Conservation (phyloP, 1,140 invertebrate genomes). For the Semibalanus balanoides region DNA sequence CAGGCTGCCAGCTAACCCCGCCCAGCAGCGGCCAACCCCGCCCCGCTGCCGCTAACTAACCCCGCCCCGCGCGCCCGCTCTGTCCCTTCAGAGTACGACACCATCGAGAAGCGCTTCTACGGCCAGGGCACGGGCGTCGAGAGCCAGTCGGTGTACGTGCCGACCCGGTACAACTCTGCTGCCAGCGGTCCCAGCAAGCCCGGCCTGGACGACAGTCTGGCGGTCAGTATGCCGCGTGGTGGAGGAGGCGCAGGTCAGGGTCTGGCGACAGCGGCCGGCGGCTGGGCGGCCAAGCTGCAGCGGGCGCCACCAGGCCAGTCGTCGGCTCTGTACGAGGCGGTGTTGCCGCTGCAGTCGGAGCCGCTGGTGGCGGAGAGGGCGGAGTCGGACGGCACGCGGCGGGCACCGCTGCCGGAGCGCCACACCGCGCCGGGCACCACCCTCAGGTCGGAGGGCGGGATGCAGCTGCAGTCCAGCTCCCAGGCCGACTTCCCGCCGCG, state of each 20-base stretch:
- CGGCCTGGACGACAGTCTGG: too few species aligned
- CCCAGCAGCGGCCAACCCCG: too few species aligned
- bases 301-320: too few species aligned
- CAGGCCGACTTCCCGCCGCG: neutral
- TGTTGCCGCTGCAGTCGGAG: neutral
- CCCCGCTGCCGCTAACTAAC: neutral
- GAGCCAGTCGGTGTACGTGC: neutral
- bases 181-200: neutral
- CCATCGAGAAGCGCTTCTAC: constrained; percentile 4
- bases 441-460: neutral
- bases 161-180: neutral
- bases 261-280: too few species aligned
- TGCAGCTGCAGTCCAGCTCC: neutral
- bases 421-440: too few species aligned
- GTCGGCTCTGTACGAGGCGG: neutral
- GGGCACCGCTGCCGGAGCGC: neutral
- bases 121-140: neutral
- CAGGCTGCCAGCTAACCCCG: too few species aligned
- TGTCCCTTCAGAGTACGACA: constrained; percentile 23
- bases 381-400: neutral
- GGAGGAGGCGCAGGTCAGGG: too few species aligned
- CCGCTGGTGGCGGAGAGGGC: neutral
- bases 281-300: neutral
- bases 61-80: constrained; percentile 6
- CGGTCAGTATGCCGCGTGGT: too few species aligned